Percentiles rank a stretch among this genome's conserved stretches.
Evolutionary conservation across 2,113 vertebrate genomes (phyloP).

Genomic region (Porphyrio hochstetteri): DNA sequence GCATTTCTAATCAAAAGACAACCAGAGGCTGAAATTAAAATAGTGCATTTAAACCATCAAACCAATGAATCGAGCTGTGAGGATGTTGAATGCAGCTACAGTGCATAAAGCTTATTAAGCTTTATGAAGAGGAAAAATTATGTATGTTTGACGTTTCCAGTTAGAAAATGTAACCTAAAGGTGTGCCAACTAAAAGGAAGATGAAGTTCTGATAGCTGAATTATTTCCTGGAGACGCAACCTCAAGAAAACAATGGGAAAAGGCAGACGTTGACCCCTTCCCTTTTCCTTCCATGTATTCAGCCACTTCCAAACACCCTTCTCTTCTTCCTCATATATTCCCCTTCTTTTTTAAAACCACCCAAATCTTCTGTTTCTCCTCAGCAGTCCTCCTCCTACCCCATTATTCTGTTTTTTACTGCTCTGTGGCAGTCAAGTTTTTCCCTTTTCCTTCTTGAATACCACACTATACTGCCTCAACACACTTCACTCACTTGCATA

Average conservation of each 20-base stretch:
- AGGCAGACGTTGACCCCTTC: neutral
- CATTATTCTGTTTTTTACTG: neutral
- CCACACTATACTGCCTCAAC: neutral
- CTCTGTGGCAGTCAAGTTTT: neutral
- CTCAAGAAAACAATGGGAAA: neutral
- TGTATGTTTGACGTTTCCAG: neutral
- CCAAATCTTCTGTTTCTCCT: neutral
- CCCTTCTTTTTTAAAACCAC: neutral
- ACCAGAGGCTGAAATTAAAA: neutral
- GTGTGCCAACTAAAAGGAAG: neutral
- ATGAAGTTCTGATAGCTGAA: neutral
- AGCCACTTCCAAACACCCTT: neutral
- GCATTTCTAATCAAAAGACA: neutral
- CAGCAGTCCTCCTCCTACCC: neutral
- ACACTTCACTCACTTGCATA: neutral
- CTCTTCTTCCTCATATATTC: neutral
- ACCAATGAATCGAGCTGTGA: neutral
- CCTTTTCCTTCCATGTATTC: neutral
- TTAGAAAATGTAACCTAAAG: neutral
- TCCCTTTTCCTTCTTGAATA: neutral
- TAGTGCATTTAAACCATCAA: neutral
- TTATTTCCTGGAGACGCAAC: neutral
- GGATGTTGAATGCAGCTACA: neutral
- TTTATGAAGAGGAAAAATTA: neutral
- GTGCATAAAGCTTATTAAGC: neutral